Percentiles rank a stretch among this genome's conserved stretches.
Conservation (phyloP, 2,797 vertebrate genomes). For the Hozukius guyotensis region DNA sequence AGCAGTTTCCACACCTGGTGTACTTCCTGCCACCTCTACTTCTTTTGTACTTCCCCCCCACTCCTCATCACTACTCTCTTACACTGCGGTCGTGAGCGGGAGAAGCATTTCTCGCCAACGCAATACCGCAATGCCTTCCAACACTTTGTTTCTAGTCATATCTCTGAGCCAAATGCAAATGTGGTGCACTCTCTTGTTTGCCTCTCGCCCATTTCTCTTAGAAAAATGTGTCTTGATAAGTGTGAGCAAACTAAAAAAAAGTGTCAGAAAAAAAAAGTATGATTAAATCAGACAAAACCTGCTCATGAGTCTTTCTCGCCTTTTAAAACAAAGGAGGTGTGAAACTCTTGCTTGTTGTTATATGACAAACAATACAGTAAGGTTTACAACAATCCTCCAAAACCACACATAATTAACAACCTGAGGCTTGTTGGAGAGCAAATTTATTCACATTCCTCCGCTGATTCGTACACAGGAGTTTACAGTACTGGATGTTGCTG, state of each 20-base stretch:
- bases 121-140: conserved; percentile 53
- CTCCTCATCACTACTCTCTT: not conserved
- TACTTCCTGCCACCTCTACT: conserved; percentile 38
- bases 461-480: not conserved
- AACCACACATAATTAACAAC: not conserved
- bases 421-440: not conserved
- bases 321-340: conserved; percentile 59
- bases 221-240: conserved; percentile 44
- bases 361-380: conserved; percentile 34
- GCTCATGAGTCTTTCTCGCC: conserved; percentile 63
- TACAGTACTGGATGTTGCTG: not conserved
- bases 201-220: conserved; percentile 40
- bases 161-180: conserved; percentile 62
- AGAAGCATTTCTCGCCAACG: conserved; percentile 51
- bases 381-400: conserved; percentile 1
- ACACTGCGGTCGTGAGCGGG: conserved; percentile 14
- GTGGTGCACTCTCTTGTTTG: conserved; percentile 20
- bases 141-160: conserved; percentile 51
- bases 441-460: conserved; percentile 1
- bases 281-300: conserved; percentile 51
- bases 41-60: too few species aligned
- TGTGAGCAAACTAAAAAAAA: conserved; percentile 40
- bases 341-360: conserved; percentile 40
- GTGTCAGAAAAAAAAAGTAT: conserved; percentile 30
- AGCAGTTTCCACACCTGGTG: conserved; percentile 67